These are phyloP conservation scores for Bubalus kerabau DNA, from an alignment of 2,113 vertebrate species.

Conservation along the genomic window DNA sequence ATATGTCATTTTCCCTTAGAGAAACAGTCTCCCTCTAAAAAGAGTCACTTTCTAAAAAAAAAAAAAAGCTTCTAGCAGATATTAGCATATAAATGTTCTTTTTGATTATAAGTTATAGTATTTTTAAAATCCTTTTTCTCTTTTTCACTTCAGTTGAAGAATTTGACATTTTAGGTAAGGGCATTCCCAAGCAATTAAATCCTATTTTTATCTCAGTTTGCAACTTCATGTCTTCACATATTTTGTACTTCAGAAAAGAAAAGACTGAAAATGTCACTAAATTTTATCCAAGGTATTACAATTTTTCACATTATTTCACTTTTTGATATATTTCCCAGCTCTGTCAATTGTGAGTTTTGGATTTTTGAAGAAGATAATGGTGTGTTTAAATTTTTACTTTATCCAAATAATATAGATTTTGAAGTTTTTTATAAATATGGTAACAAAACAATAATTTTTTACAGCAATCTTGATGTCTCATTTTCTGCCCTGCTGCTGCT, in stretches of 20 bases:
- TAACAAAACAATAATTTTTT: not conserved
- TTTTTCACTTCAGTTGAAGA: not conserved
- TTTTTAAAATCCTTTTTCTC: not conserved
- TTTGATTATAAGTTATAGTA: not conserved
- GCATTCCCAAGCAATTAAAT: not conserved
- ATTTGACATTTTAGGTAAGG: not conserved
- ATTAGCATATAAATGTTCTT: not conserved
- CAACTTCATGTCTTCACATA: not conserved
- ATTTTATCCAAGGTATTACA: not conserved
- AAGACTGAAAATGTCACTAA: not conserved
- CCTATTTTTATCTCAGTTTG: constrained; percentile 14
- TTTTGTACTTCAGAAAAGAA: constrained; percentile 39
- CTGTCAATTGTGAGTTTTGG: not conserved
- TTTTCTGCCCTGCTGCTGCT: not conserved
- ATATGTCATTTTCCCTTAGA: not conserved
- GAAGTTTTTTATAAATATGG: not conserved
- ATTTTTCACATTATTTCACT: not conserved
- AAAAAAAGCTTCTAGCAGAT: not conserved
- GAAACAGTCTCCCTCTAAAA: not conserved
- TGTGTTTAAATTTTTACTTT: not conserved
- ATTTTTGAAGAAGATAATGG: not conserved
- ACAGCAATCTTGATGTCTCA: not conserved
- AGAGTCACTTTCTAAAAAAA: not conserved
- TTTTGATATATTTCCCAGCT: not conserved
- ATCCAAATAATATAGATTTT: not conserved